Base-by-base conservation (phyloP, 2,888 invertebrate species). In the Metallyticus violacea region DNA sequence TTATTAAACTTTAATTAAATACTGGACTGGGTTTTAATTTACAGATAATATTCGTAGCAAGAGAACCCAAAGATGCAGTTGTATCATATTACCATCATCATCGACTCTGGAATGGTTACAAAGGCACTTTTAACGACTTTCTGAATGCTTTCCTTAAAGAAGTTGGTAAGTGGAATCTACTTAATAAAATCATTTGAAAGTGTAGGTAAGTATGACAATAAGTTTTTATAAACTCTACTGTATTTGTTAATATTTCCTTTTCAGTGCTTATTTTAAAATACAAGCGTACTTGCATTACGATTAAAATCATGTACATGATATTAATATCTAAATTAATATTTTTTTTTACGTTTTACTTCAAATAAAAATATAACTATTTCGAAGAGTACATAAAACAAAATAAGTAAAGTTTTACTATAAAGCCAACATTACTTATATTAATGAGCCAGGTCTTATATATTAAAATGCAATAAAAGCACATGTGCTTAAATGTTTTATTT, bases 1-100 rank as follows among this genome's bases (percentile, higher is more conserved):
- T n/a, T n/a, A n/a, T n/a, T n/a, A n/a, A n/a, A n/a, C n/a, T n/a
- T n/a, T n/a, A n/a, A n/a, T n/a, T n/a, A n/a, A n/a, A n/a, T n/a
- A n/a, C n/a, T n/a, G n/a, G n/a, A 78, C 22, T 26, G 29, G 62
- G 9, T 0, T 25, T 85, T 1, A 85, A 77, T n/a, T 87, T 85
- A 2, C 88, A 93, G 92, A 91, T 93, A 25, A 91, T 93, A 22
- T 93, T 92, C 89, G 91, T 92, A 62, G 91, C 91, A 7, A 90
- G 93, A 87, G 92, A 93, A 88, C 92, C 93, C 0, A 92, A 92
- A 89, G 93, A 93, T 89, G 91, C 91, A 0, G 90, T 90, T 7
- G 92, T 93, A 6, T 93, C 93, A 0, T 92, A 91, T 87, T 93
- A 91, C 89, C 91, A 91, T 89, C 91, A 92, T 89, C 92, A 92